Base-by-base conservation (phyloP, 2,888 invertebrate genomes). In the Antheraea assamensis region DNA sequence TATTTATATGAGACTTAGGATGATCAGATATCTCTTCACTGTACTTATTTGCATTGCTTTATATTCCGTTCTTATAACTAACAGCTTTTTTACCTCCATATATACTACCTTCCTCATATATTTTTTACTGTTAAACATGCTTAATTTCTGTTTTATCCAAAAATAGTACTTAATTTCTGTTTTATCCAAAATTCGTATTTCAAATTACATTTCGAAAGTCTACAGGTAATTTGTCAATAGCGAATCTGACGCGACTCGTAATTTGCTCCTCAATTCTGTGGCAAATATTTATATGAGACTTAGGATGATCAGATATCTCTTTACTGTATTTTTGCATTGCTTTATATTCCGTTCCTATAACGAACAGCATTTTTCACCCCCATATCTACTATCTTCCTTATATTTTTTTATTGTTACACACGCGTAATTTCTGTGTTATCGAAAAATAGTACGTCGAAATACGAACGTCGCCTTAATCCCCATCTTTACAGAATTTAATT, bases 241-340 rank as follows among this genome's bases (percentile, higher is more conserved):
- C 30, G 30, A 5, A 73, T 68, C 82, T 80, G 74, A 79, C 79
- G 75, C 81, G 79, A 83, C 35, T 82, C 80, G 80, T 86, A 77
- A n/a, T 88, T 89, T 87, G 84, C 85, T 81, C 81, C 82, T 85
- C 86, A 85, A 87, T 87, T 85, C 82, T 79, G 82, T 82, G 81
- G 81, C 83, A 85, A 88, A 88, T 87, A 87, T 86, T 85, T 84
- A 81, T 80, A 76, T 78, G 83, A 81, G 83, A 78, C 82, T 83
- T 79, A 77, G 80, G 79, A 84, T 83, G 81, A 85, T 80, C 81
- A 79, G 76, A 76, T 78, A 76, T 81, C 77, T 80, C 75, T 78
- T 78, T 71, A 72, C 75, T 79, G 75, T 75, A 80, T 74, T 74
- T 84, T 83, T 83, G 73, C 79, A 79, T 82, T 73, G 77, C 72